phyloP scores from a whole-genome alignment of 2,888 invertebrate species.

The Rambutsinella grinnellia region DNA sequence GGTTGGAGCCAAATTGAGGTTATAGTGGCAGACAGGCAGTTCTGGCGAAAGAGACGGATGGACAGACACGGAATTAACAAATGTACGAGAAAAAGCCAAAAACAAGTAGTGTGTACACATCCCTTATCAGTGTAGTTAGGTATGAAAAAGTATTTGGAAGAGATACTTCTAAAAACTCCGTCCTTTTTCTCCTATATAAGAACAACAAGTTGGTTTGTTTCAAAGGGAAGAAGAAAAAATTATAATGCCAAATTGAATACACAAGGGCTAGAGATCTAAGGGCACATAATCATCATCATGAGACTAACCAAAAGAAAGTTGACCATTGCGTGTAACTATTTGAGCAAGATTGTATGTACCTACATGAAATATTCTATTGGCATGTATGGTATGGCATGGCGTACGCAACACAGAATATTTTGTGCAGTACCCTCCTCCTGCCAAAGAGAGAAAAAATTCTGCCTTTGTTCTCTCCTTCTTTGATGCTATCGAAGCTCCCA shows the following conservation, averaged over 20 bases:
- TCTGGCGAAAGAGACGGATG: constrained; percentile 55
- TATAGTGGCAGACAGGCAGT: constrained; percentile 57
- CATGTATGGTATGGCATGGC: background rate
- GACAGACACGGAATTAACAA: constrained; percentile 37
- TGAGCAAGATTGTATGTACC: too few species aligned
- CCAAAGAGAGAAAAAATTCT: too few species aligned
- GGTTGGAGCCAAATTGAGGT: constrained; percentile 59
- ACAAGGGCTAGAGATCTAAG: background rate
- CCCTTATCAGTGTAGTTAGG: too few species aligned
- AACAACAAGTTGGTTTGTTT: background rate
- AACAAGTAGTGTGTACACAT: constrained; percentile 8
- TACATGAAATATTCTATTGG: too few species aligned
- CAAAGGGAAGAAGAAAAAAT: constrained; percentile 2
- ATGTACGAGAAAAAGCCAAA: constrained; percentile 3
- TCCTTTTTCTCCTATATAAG: too few species aligned
- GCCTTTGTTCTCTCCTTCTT: too few species aligned
- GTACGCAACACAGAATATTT: background rate
- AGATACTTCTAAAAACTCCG: too few species aligned
- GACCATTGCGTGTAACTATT: too few species aligned
- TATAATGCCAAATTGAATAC: background rate
- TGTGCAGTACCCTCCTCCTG: background rate
- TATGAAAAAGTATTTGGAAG: too few species aligned
- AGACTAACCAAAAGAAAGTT: too few species aligned
- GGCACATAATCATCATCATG: too few species aligned
- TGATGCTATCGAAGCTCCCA: too few species aligned